Evolutionary conservation across 2,797 vertebrate genomes (phyloP).

Genomic region (Allobates femoralis): DNA sequence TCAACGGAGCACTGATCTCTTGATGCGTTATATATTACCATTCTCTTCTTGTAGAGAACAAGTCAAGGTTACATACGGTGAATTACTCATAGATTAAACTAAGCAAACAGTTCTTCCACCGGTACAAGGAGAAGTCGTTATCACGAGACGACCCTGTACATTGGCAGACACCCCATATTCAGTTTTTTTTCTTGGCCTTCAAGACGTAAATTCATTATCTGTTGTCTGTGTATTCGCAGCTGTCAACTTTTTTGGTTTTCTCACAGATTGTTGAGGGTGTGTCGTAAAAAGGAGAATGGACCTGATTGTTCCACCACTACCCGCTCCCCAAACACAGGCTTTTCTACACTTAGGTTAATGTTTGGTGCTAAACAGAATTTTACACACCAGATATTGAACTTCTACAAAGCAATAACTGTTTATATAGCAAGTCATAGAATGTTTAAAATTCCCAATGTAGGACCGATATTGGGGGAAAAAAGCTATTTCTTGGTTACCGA

Average conservation of each 20-base stretch:
- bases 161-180: constrained; percentile 3
- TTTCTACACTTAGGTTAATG: not conserved
- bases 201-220: constrained; percentile 13
- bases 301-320: not conserved
- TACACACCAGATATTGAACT: not conserved
- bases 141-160: not conserved
- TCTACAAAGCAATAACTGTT: not conserved
- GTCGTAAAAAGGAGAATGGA: not conserved
- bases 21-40: no score
- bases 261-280: constrained; percentile 12
- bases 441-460: not conserved
- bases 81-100: constrained; percentile 7
- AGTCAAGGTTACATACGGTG: constrained; percentile 18
- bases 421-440: not conserved
- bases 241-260: not conserved
- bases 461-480: not conserved
- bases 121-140: not conserved
- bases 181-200: not conserved
- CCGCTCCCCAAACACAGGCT: not conserved
- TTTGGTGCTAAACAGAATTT: not conserved
- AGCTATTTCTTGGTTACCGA: not conserved
- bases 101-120: not conserved
- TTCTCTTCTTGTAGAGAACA: not conserved
- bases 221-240: not conserved
- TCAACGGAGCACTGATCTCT: no score